Evolutionary conservation across 37 sponge, comb jelly and placozoan genomes (phyloP).

Genomic region (Halichondria panicea): DNA sequence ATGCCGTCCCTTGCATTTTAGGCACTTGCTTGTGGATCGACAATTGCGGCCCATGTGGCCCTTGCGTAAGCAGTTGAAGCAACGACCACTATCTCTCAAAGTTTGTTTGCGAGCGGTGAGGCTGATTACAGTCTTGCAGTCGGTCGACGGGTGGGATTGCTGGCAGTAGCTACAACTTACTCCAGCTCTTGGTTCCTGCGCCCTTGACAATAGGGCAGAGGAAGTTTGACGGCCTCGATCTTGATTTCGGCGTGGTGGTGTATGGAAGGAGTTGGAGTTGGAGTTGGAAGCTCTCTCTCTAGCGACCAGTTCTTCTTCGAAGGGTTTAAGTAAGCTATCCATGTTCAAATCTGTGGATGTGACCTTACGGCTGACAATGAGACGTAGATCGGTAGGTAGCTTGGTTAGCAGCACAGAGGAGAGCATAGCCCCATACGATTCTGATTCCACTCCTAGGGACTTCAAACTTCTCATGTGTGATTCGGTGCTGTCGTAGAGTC

Average conservation of each 20-base stretch:
- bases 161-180: conserved; percentile 27
- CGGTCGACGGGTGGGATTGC: conserved; percentile 29
- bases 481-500: conserved; percentile 1
- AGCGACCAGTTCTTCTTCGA: conserved; percentile 19
- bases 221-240: conserved; percentile 1
- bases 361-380: conserved; percentile 15
- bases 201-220: background rate
- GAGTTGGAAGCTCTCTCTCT: conserved; percentile 47
- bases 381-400: conserved; percentile 23
- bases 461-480: conserved; percentile 13
- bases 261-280: background rate
- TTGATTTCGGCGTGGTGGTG: background rate
- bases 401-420: conserved; percentile 5
- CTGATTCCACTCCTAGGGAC: conserved; percentile 10
- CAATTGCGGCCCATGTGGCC: conserved; percentile 18
- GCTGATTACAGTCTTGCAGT: conserved; percentile 13
- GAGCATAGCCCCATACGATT: conserved; percentile 15
- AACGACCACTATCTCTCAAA: conserved; percentile 40
- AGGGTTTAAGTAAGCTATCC: background rate
- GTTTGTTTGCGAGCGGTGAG: conserved; percentile 25
- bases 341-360: conserved; percentile 15
- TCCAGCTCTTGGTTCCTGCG: background rate
- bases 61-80: conserved; percentile 27
- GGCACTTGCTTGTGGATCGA: conserved; percentile 11
- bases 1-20: conserved; percentile 11